A percentile compares a stretch with the other conserved stretches of the same genome.
Conservation (phyloP, 1,140 invertebrate genomes). For the Dolichoris vasculosae region DNA sequence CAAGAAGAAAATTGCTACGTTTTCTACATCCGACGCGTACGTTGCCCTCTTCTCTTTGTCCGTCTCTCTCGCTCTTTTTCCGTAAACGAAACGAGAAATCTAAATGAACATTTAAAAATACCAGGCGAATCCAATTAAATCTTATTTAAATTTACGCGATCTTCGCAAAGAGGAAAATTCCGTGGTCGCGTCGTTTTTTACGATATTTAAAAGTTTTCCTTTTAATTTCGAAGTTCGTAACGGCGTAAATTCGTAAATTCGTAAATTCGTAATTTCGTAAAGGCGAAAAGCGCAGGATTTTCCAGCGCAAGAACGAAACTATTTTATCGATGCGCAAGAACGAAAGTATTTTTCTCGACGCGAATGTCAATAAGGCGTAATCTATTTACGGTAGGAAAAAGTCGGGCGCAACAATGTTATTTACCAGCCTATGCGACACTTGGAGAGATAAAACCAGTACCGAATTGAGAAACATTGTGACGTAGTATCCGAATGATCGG, state of each 20-base stretch:
- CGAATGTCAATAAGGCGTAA: slow-evolving; percentile 26
- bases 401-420: slow-evolving; percentile 15
- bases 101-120: not conserved
- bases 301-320: too few species aligned
- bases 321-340: too few species aligned
- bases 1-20: slow-evolving; percentile 45
- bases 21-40: slow-evolving; percentile 12
- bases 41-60: slow-evolving; percentile 22
- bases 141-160: not conserved
- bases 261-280: too few species aligned
- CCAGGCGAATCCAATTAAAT: not conserved
- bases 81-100: not conserved
- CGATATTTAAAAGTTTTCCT: too few species aligned
- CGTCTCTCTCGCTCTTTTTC: not conserved
- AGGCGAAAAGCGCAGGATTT: too few species aligned
- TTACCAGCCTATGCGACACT: slow-evolving; percentile 27
- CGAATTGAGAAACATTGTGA: slow-evolving; percentile 23
- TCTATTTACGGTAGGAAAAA: slow-evolving; percentile 26
- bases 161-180: too few species aligned
- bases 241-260: too few species aligned
- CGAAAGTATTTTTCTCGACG: not conserved
- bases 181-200: too few species aligned
- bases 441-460: slow-evolving; percentile 16
- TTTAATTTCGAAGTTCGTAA: too few species aligned
- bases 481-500: slow-evolving; percentile 3